A percentile compares a stretch with the other conserved stretches of the same genome.
Evolutionary conservation across 2,888 invertebrate genomes (phyloP).

Genomic region (Thera britannica): DNA sequence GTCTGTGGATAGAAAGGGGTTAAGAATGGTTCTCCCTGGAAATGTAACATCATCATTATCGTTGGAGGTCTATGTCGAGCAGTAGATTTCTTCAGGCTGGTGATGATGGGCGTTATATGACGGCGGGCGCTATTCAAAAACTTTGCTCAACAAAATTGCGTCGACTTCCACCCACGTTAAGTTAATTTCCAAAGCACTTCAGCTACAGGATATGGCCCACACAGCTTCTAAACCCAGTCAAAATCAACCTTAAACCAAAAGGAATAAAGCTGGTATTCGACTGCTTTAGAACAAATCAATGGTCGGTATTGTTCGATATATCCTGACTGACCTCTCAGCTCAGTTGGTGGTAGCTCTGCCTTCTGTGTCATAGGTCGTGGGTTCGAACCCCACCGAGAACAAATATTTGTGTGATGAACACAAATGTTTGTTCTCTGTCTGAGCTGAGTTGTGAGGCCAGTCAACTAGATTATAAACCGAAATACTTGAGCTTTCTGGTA

Average conservation of each 20-base stretch:
- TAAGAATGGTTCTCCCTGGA: no score
- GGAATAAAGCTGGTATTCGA: conserved; percentile 11
- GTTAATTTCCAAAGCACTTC: conserved; percentile 34
- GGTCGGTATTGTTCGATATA: conserved; percentile 32
- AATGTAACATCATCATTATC: no score
- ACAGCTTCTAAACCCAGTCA: conserved; percentile 12
- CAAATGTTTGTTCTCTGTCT: no score
- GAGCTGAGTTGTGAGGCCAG: no score
- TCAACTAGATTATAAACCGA: no score
- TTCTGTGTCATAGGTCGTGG: no score
- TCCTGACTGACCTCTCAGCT: conserved; percentile 32
- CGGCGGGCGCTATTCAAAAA: background rate
- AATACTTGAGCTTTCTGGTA: background rate
- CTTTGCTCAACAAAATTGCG: conserved; percentile 18
- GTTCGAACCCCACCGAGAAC: no score
- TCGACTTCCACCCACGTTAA: conserved; percentile 27
- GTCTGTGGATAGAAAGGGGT: no score
- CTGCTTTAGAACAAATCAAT: conserved; percentile 33
- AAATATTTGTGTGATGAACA: no score
- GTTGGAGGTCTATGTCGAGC: no score
- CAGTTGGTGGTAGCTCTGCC: no score
- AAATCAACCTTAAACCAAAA: conserved; percentile 9
- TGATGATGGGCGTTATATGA: background rate
- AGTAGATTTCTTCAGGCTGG: no score
- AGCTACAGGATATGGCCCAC: conserved; percentile 39